Evolutionary conservation across 2,113 vertebrate genomes (phyloP), one percentile per base, ranked within the genome.

Genomic region (Pseudopodoces humilis): DNA sequence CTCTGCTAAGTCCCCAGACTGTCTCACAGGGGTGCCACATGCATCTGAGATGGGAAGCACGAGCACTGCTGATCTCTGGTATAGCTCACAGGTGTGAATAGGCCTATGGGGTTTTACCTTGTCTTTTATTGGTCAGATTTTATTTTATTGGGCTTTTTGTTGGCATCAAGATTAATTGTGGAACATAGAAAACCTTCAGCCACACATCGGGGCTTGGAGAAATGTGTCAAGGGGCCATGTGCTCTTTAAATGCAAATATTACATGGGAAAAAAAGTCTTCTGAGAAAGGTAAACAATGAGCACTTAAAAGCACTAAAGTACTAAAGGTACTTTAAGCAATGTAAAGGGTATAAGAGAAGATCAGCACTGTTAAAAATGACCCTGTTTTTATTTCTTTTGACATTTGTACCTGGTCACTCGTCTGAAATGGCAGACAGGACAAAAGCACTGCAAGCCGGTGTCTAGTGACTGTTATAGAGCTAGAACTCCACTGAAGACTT

Each of bases 31-130:
- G 8, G 17, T 27, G 37, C 13, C 50, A 72, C 12, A 67, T 58
- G n/a, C 0, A 0, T 41, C 18, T 35, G 47, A 47, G 44, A 52
- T 7, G 33, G 28, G 52, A 76, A 78, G 7, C 24, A 69, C 0
- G 0, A 82, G 67, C 83, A 60, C 25, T 53, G 55, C 50, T 46
- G 6, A 46, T 71, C n/a, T 55, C 69, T 90, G 60, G 15, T n/a
- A 7, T 1, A 67, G 76, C 14, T 91, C 37, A 41, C 23, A 7
- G 25, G 35, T 65, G 16, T 28, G 31, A 58, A 62, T 37, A 55
- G 13, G 41, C 31, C 37, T 69, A 11, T 5, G 37, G 35, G 28
- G 3, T 41, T 84, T 77, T 81, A 14, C 10, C 4, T 71, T 44
- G 20, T 37, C 12, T 71, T 90, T 79, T 65, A 43, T 16, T 44